Base-by-base conservation (phyloP, 2,797 vertebrate species). In the Cetoscarus ocellatus region DNA sequence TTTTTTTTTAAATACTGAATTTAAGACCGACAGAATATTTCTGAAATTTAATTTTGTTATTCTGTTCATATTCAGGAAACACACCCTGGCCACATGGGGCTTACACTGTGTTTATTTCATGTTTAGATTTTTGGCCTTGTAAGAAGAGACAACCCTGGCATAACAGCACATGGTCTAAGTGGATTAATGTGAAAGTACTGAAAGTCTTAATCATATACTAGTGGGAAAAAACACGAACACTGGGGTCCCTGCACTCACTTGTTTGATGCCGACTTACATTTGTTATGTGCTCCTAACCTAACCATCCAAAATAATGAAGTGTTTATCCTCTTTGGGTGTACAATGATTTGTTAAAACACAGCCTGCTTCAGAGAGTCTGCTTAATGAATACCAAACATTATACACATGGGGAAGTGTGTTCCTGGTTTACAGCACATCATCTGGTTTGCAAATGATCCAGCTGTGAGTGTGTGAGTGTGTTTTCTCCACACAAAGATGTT, bases 371-470 rank as follows among this genome's bases (percentile, higher is more conserved):
- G 38, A 78, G 82, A 67, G 72, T 63, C 58, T 56, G 39, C 67
- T 57, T 75, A 55, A 80, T 65, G 51, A 87, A 74, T 43, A 65
- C 17, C 36, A 61, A 73, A 15, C 15, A 63, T 66, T 58, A 60
- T 36, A 82, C 77, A 83, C 66, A 79, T 17, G 48, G 40, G 80
- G n/a, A n/a, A 80, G 75, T 18, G 13, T 69, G 65, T 55, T 73
- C 67, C 70, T 39, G 43, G 44, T 66, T 56, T 61, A 68, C 34
- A 67, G 69, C 64, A 79, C 82, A 77, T 80, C 51, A 76, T 70
- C 74, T 63, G 65, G 49, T 68, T 84, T 73, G 66, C 60, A 80
- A 79, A 85, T 54, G 14, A 79, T 62, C 73, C 80, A 82, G 82
- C 70, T 83, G 70, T 79, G 65, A 19, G 43, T 66, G 69, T 67